These are phyloP conservation scores for Pristionchus entomophagus DNA, from an alignment of 2,888 invertebrate genomes.

Conservation along the genomic window DNA sequence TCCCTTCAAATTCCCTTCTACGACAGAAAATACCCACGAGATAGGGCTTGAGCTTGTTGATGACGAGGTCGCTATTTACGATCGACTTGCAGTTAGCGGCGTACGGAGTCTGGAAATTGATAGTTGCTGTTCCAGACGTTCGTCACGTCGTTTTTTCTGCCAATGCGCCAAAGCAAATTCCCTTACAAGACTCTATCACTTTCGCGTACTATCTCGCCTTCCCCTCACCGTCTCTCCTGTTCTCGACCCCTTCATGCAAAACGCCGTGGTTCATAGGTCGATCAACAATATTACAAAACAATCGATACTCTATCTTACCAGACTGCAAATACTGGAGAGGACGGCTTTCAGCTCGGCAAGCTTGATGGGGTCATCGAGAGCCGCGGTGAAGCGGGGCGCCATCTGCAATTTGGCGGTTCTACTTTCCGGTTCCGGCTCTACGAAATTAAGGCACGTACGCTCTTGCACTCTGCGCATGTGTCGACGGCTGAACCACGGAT, in stretches of 20 bases:
- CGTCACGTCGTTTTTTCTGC: too few species aligned
- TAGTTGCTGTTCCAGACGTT: too few species aligned
- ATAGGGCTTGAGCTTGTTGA: slow-evolving; percentile 71
- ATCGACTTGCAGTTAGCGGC: slow-evolving; percentile 50
- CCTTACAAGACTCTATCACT: too few species aligned
- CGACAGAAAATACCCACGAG: slow-evolving; percentile 58
- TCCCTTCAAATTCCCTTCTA: background rate
- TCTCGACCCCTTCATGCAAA: too few species aligned
- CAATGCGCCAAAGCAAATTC: too few species aligned
- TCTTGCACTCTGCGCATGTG: slow-evolving; percentile 45
- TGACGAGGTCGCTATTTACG: slow-evolving; percentile 68
- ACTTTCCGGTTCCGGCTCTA: too few species aligned
- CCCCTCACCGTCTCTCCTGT: too few species aligned
- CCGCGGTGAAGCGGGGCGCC: slow-evolving; percentile 66
- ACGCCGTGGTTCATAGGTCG: too few species aligned
- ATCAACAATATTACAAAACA: background rate
- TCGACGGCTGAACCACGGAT: too few species aligned
- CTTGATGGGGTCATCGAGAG: slow-evolving; percentile 67
- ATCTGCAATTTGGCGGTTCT: slow-evolving; percentile 49
- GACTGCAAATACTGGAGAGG: slow-evolving; percentile 18
- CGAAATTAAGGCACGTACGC: slow-evolving; percentile 3
- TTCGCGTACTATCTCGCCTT: too few species aligned
- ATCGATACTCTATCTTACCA: background rate
- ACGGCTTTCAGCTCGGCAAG: slow-evolving; percentile 68
- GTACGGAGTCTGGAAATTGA: slow-evolving; percentile 28